These are phyloP conservation scores for Orius insidiosus DNA, from an alignment of 1,140 invertebrate genomes.

Conservation along the genomic window DNA sequence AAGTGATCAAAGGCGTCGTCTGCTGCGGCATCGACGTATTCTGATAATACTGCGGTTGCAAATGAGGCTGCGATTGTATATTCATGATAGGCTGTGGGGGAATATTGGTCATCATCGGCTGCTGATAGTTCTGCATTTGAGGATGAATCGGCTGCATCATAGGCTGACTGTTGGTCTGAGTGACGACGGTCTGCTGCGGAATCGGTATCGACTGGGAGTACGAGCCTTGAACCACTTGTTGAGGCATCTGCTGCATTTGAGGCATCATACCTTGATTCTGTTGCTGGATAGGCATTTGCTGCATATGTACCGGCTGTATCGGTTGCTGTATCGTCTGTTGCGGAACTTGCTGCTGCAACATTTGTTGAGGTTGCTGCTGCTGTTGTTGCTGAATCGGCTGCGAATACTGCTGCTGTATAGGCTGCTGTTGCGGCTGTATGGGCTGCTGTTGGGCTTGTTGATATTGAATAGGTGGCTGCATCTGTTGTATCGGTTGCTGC, in stretches of 20 bases:
- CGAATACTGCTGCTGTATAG: slow-evolving; percentile 11
- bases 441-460: slow-evolving; percentile 17
- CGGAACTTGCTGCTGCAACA: slow-evolving; percentile 25
- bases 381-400: slow-evolving; percentile 15
- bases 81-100: slow-evolving; percentile 24
- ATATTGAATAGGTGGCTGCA: slow-evolving; percentile 6
- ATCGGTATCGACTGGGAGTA: slow-evolving; percentile 11
- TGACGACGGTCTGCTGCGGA: slow-evolving; percentile 9
- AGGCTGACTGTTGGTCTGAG: slow-evolving; percentile 8
- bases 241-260: slow-evolving; percentile 15
- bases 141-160: slow-evolving; percentile 15
- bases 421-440: slow-evolving; percentile 14
- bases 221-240: slow-evolving; percentile 12
- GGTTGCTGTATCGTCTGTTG: slow-evolving; percentile 15
- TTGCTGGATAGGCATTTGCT: slow-evolving; percentile 15
- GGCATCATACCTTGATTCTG: slow-evolving; percentile 29
- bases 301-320: slow-evolving; percentile 12
- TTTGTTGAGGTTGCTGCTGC: slow-evolving; percentile 23
- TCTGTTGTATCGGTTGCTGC: slow-evolving; percentile 18
- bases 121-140: slow-evolving; percentile 14
- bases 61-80: slow-evolving; percentile 27
- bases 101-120: slow-evolving; percentile 13
- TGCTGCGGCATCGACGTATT: not conserved
- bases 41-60: slow-evolving; percentile 24
- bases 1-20: slow-evolving; percentile 5